Evolutionary conservation across 1,140 invertebrate genomes (phyloP).

Genomic region (Conopomorpha cramerella): DNA sequence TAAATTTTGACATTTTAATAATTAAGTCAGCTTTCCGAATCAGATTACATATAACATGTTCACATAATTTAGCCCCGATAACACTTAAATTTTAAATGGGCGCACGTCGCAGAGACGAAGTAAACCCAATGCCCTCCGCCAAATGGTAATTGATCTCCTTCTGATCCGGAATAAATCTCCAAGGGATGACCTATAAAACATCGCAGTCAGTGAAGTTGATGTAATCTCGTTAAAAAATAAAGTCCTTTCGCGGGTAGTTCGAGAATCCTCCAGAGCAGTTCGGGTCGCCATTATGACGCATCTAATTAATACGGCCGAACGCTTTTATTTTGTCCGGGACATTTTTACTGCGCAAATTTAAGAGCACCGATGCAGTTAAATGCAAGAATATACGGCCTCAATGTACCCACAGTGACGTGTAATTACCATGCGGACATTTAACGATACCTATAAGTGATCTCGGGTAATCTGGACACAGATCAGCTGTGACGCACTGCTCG

Average conservation of each 20-base stretch:
- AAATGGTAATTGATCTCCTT: slow-evolving; percentile 29
- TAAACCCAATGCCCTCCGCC: no score
- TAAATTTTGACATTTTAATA: background rate
- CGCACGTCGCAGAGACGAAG: no score
- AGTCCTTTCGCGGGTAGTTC: slow-evolving; percentile 47
- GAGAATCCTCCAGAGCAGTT: slow-evolving; percentile 23
- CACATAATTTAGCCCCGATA: slow-evolving; percentile 1
- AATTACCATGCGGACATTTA: slow-evolving; percentile 14
- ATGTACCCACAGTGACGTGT: slow-evolving; percentile 29
- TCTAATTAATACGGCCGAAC: slow-evolving; percentile 43
- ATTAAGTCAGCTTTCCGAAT: background rate
- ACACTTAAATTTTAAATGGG: slow-evolving; percentile 22
- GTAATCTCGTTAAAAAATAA: slow-evolving; percentile 49
- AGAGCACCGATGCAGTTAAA: slow-evolving; percentile 38
- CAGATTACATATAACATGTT: background rate
- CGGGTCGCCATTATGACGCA: slow-evolving; percentile 11
- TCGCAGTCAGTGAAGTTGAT: no score
- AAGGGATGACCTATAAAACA: slow-evolving; percentile 45
- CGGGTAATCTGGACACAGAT: no score
- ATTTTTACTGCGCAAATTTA: slow-evolving; percentile 44
- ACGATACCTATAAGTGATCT: no score
- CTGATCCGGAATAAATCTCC: slow-evolving; percentile 44
- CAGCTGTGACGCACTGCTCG: no score
- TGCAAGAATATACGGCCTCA: slow-evolving; percentile 33
- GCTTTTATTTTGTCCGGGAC: slow-evolving; percentile 42